Evolutionary conservation across 2,797 vertebrate genomes (phyloP).

Genomic region (Passerculus sandwichensis): DNA sequence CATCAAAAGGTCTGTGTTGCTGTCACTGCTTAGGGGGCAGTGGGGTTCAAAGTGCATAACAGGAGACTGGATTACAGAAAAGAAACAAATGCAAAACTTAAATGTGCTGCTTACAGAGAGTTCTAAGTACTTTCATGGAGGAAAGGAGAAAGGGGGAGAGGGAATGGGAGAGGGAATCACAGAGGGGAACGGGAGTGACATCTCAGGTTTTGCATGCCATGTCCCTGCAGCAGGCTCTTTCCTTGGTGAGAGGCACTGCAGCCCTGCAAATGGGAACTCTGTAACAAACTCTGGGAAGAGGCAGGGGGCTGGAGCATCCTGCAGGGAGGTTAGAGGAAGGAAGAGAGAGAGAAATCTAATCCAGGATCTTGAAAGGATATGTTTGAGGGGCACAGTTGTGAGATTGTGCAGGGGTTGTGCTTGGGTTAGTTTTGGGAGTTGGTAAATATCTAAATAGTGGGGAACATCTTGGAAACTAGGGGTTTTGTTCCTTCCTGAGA

Average conservation of each 20-base stretch:
- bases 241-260: background rate
- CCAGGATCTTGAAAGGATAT: background rate
- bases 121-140: background rate
- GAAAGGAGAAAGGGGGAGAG: background rate
- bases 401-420: background rate
- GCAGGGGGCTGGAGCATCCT: background rate
- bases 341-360: background rate
- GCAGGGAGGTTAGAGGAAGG: background rate
- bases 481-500: background rate
- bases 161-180: no score
- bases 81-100: background rate
- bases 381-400: background rate
- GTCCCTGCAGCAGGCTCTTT: background rate
- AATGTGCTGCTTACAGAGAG: background rate
- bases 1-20: background rate
- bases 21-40: background rate
- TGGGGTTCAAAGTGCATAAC: rapidly evolving
- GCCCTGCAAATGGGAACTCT: background rate
- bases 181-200: background rate
- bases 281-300: background rate
- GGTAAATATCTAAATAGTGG: background rate
- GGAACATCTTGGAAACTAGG: background rate
- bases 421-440: background rate
- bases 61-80: background rate
- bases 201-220: background rate